Base-by-base conservation (phyloP, 2,113 vertebrate genomes). In the Zosterops hypoxanthus region DNA sequence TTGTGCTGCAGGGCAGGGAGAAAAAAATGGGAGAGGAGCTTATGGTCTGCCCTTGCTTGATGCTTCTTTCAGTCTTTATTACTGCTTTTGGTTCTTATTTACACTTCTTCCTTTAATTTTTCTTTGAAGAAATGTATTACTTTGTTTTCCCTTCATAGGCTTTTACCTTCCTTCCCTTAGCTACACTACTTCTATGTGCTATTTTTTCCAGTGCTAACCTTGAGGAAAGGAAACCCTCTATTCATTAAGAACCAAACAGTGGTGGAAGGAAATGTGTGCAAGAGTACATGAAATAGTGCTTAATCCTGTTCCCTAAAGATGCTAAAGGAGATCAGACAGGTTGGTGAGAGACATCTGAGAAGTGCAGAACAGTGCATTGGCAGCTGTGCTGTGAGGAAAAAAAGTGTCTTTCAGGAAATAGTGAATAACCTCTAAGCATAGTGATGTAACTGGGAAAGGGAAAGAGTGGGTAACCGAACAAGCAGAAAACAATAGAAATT, bases 351-450 rank as follows among this genome's bases (percentile, higher is more conserved):
- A 68, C 50, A 78, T 44, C 34, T 77, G 63, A 68, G 88, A 68
- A 47, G 44, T 47, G 8, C 15, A 39, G 89, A 61, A n/a, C 18
- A 23, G 78, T 23, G 28, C 28, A 2, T 26, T 87, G 65, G 46
- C 84, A 83, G 22, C 59, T 3, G 17, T 78, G 57, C 33, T 39
- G 42, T 21, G 55, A 56, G 76, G 39, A 34, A 59, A 80, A 80
- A 70, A 73, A 82, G 56, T 1, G 56, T 91, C 87, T 75, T 89
- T 92, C 83, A 94, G 94, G 81, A 95, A 95, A 89, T 55, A 72
- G 36, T 92, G 89, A 82, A 92, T 81, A 90, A 59, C 65, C 65
- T 95, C 90, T 84, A 84, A 92, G 77, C 84, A 76, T 53, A 85
- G 49, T 71, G 59, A n/a, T 77, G 39, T 90, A 82, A 86, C n/a